Conservation (phyloP, 1,140 invertebrate species). For the Physella acuta region DNA sequence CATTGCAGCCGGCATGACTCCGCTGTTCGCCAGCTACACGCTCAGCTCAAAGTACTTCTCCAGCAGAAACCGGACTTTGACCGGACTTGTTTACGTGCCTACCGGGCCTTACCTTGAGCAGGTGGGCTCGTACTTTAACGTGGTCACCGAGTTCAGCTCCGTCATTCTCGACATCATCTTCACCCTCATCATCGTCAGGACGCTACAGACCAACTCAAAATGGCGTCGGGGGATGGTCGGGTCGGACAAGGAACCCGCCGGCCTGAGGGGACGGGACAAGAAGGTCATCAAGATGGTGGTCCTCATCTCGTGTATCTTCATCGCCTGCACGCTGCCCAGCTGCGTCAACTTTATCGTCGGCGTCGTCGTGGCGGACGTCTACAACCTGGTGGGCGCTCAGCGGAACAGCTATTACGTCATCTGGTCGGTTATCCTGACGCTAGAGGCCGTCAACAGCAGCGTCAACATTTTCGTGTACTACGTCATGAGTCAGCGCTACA, state of each 20-base stretch:
- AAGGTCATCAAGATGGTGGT: constrained; percentile 1
- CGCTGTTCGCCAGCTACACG: neutral
- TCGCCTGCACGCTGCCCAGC: neutral
- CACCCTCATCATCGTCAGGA: neutral
- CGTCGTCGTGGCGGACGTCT: neutral
- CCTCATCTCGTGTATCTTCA: neutral
- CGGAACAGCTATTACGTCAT: neutral
- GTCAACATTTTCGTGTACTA: neutral
- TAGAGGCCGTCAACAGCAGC: neutral
- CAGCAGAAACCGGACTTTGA: neutral
- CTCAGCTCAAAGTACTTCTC: neutral
- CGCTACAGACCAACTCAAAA: neutral
- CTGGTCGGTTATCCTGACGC: neutral
- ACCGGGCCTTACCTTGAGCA: neutral
- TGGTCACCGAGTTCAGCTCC: neutral
- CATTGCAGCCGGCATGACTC: neutral
- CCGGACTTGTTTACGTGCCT: neutral
- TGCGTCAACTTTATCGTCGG: neutral
- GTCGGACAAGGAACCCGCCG: neutral
- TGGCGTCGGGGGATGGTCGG: neutral
- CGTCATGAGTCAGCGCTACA: neutral
- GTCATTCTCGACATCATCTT: neutral
- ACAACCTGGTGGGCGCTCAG: neutral
- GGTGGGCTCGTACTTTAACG: neutral
- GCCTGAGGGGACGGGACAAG: neutral